These are phyloP conservation scores for Nerophis lumbriciformis DNA, from an alignment of 2,113 vertebrate genomes.

Conservation along the genomic window DNA sequence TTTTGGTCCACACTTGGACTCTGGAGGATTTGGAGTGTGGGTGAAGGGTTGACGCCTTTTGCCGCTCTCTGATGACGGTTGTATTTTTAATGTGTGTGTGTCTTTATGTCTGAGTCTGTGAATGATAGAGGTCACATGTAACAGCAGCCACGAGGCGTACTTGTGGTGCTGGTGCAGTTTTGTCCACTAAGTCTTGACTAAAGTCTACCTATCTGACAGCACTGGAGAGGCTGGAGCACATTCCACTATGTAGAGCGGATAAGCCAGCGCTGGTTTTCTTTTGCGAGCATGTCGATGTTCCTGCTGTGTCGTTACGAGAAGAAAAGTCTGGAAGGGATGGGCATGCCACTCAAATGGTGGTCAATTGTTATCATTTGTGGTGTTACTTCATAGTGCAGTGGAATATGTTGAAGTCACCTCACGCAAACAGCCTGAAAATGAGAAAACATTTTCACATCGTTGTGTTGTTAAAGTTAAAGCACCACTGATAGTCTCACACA, in stretches of 20 bases:
- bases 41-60: constrained; percentile 34
- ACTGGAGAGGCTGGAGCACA: constrained; percentile 56
- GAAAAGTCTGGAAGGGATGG: neutral
- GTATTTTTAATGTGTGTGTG: constrained; percentile 29
- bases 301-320: constrained; percentile 17
- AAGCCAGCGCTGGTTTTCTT: constrained; percentile 34
- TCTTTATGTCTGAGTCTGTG: constrained; percentile 9
- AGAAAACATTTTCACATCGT: too few relatives aligned
- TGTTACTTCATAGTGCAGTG: too few relatives aligned
- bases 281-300: constrained; percentile 13
- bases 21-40: constrained; percentile 14
- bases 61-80: constrained; percentile 72
- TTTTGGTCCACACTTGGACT: constrained; percentile 29
- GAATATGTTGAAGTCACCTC: too few relatives aligned
- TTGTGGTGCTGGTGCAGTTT: constrained; percentile 31
- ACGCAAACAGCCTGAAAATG: too few relatives aligned
- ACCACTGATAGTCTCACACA: too few relatives aligned
- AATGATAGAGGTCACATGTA: constrained; percentile 9
- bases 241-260: constrained; percentile 55
- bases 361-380: too few relatives aligned
- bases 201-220: constrained; percentile 22
- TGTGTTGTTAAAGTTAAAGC: too few relatives aligned
- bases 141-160: constrained; percentile 32
- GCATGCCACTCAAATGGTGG: too few relatives aligned
- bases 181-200: constrained; percentile 40